These are phyloP conservation scores for Drosophila fulvimacula DNA, from an alignment of 2,888 invertebrate species.

Conservation along the genomic window DNA sequence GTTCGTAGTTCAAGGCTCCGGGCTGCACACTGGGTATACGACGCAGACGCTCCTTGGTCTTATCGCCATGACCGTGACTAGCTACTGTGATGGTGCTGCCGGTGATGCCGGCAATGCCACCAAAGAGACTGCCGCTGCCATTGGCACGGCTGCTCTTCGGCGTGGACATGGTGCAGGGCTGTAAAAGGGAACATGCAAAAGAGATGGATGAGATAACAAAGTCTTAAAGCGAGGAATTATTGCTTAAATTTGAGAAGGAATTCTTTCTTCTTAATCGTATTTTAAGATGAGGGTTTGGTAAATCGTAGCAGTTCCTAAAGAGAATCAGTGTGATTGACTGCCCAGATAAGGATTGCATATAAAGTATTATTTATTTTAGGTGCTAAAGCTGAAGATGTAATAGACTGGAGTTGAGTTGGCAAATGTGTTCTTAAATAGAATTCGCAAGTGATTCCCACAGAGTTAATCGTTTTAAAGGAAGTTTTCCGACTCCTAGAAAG, in stretches of 20 bases:
- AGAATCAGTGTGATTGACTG: too few species aligned
- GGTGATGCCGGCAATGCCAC: constrained; percentile 65
- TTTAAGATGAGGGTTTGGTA: not conserved
- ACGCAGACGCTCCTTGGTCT: constrained; percentile 87
- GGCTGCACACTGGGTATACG: constrained; percentile 86
- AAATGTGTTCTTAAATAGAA: not conserved
- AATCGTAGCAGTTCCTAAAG: too few species aligned
- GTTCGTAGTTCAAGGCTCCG: constrained; percentile 86
- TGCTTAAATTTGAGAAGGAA: not conserved
- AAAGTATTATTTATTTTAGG: not conserved
- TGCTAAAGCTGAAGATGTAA: not conserved
- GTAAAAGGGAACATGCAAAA: constrained; percentile 9
- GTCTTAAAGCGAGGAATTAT: not conserved
- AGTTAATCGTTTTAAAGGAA: not conserved
- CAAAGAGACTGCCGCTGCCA: constrained; percentile 61
- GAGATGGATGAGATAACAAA: not conserved
- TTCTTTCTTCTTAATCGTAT: too few species aligned
- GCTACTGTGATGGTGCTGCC: constrained; percentile 80
- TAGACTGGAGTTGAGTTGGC: not conserved
- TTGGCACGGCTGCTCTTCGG: constrained; percentile 83
- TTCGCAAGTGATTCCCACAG: not conserved
- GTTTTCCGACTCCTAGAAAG: not conserved
- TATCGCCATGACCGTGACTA: constrained; percentile 72
- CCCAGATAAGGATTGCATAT: not conserved
- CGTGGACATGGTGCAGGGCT: constrained; percentile 85